Evolutionary conservation across 2,113 vertebrate species (phyloP).

Genomic region (Galbula dea): DNA sequence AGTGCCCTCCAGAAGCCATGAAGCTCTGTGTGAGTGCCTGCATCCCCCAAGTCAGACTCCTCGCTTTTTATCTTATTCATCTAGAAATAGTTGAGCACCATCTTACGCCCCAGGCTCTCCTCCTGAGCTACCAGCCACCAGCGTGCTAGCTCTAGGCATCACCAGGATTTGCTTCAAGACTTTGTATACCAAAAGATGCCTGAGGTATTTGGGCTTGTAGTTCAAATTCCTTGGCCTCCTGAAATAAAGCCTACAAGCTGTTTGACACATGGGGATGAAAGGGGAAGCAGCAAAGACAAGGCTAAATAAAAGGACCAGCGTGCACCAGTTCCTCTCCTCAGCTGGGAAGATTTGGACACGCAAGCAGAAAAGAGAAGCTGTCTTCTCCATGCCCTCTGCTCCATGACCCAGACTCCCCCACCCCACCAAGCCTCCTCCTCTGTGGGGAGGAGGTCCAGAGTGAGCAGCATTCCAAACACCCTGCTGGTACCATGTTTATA

Average conservation of each 20-base stretch:
- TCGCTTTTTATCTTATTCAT: background rate
- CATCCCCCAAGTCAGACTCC: background rate
- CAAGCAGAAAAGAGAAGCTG: constrained; percentile 35
- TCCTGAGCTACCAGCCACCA: background rate
- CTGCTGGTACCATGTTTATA: constrained; percentile 46
- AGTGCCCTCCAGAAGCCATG: background rate
- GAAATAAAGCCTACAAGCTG: constrained; percentile 43
- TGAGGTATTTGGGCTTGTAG: background rate
- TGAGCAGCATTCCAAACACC: constrained; percentile 49
- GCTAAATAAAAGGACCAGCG: background rate
- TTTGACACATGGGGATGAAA: constrained; percentile 49
- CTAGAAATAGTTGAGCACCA: background rate
- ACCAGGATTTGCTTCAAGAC: background rate
- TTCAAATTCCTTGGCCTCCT: constrained; percentile 8
- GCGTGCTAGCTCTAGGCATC: background rate
- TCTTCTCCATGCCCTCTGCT: constrained; percentile 49
- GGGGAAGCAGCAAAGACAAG: background rate
- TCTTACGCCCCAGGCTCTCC: background rate
- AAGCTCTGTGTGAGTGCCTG: background rate
- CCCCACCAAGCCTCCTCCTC: constrained; percentile 5
- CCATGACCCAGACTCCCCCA: constrained; percentile 38
- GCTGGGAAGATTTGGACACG: constrained; percentile 47
- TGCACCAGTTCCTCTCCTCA: constrained; percentile 24
- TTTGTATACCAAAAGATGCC: background rate
- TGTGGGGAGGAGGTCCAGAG: background rate